Evolutionary conservation across 1,140 invertebrate species (phyloP), one percentile per base, ranked within the genome.

Genomic region (Drosophila chauvacae): DNA sequence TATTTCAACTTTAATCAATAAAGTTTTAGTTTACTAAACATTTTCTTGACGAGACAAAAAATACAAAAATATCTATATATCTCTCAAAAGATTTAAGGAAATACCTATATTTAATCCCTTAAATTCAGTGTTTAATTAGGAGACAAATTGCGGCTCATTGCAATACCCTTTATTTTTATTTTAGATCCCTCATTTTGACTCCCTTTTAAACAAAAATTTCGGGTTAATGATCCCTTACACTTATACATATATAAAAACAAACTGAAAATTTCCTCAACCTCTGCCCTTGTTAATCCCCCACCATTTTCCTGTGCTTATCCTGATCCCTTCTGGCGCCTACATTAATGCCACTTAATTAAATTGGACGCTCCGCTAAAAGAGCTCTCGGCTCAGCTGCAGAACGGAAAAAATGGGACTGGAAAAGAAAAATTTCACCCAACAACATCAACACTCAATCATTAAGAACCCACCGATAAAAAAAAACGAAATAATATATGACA

Each of bases 261-360:
- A 30, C 33, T 35, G 23, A 13, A 50, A n/a, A 13, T 7, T 7
- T 26, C n/a, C 28, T 50, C 13, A 4, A 13, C 13, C 35, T 41
- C 23, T n/a, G 26, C 16, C 45, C 20, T 28, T 45, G 50, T 65
- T 65, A 57, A 57, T 39, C 44, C 51, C 9, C 18, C 14, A 39
- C 9, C 3, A 42, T 39, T 23, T 23, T 39, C 57, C 18, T n/a
- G 13, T n/a, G 18, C 42, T 58, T 53, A 39, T 48, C 23, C 39
- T 53, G 55, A 65, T 75, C 73, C 71, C 60, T 65, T 51, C 50
- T 33, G 63, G 55, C 68, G 37, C 53, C 56, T 59, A 56, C 62
- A 72, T 79, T 57, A 69, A 86, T 20, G 77, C 39, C 69, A 84
- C 77, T 87, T 87, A 90, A 84, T 87, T 88, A 87, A 87, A 81